Evolutionary conservation across 2,797 vertebrate genomes (phyloP).

Genomic region (Acanthurus leucopareius): DNA sequence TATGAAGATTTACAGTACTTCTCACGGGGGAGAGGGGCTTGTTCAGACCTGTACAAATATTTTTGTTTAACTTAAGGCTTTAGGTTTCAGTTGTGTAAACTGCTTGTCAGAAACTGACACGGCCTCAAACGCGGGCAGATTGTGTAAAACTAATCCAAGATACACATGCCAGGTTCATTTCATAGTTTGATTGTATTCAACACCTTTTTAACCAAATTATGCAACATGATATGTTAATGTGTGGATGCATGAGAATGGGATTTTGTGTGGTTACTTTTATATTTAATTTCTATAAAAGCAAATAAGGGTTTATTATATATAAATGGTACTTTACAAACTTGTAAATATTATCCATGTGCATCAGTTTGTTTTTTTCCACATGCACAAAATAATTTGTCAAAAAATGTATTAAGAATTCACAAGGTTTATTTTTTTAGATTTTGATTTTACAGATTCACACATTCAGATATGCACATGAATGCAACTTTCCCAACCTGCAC

Average conservation of each 20-base stretch:
- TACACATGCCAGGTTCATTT: not conserved
- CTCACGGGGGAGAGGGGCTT: not conserved
- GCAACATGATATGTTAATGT: not conserved
- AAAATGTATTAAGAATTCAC: too few species aligned
- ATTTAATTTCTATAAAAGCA: too few species aligned
- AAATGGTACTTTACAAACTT: too few species aligned
- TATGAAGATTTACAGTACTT: not conserved
- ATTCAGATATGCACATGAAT: too few species aligned
- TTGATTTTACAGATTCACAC: too few species aligned
- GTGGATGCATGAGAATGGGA: not conserved
- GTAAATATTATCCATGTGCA: too few species aligned
- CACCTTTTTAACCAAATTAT: slow-evolving; percentile 8
- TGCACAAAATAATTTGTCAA: too few species aligned
- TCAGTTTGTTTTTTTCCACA: too few species aligned
- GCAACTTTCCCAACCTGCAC: too few species aligned
- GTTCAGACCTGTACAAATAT: slow-evolving; percentile 24
- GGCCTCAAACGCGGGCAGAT: not conserved
- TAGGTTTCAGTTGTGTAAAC: slow-evolving; percentile 10
- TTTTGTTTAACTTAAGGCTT: slow-evolving; percentile 22
- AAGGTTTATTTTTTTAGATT: too few species aligned
- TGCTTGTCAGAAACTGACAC: not conserved
- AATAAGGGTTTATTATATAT: too few species aligned
- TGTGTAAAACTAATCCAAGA: slow-evolving; percentile 1
- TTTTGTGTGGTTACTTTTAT: not conserved
- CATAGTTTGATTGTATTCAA: not conserved